Evolutionary conservation across 2,113 vertebrate species (phyloP), one percentile per base, ranked within the genome.

Genomic region (Microtus montanus): DNA sequence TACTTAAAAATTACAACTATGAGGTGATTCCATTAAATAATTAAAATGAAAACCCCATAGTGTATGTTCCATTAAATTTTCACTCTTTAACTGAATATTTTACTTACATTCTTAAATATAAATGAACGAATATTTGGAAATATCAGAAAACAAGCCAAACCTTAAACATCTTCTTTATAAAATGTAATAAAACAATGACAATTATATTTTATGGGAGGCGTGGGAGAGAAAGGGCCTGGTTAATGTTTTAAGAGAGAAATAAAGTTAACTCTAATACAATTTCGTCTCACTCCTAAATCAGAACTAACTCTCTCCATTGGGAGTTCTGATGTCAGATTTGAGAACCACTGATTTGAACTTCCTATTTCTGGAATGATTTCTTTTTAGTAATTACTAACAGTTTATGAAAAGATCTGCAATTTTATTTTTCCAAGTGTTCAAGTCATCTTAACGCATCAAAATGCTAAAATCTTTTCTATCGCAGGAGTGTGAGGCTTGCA

Each of bases 341-440:
- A 96, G 61, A 97, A 92, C 15, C 90, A 94, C 14, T 93, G 83
- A 96, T 88, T 86, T 96, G 71, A 97, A 92, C 38, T 93, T 64
- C 92, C 96, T 97, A 74, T 54, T 30, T 87, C 93, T 94, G 97
- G 10, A 97, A 93, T 61, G 79, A 94, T 92, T 90, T 49, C 8
- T 95, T 96, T 92, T 96, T 95, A 94, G 94, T 94, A 97, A 95
- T 94, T 96, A 92, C 90, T 90, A 97, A 61, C 22, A 97, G 83
- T 96, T 97, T 93, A 87, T 95, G 35, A 66, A 97, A 97, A 96
- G 9, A 97, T 93, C 11, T 80, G 54, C 78, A 94, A 97, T 80
- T 94, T 92, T 96, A 97, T 97, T 71, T 64, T 91, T 49, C 78
- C 58, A 96, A 87, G 75, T 95, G 58, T 91, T 96, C n/a, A 78